These are phyloP conservation scores for Myotis brandtii DNA, from an alignment of 2,113 vertebrate genomes.

Conservation along the genomic window DNA sequence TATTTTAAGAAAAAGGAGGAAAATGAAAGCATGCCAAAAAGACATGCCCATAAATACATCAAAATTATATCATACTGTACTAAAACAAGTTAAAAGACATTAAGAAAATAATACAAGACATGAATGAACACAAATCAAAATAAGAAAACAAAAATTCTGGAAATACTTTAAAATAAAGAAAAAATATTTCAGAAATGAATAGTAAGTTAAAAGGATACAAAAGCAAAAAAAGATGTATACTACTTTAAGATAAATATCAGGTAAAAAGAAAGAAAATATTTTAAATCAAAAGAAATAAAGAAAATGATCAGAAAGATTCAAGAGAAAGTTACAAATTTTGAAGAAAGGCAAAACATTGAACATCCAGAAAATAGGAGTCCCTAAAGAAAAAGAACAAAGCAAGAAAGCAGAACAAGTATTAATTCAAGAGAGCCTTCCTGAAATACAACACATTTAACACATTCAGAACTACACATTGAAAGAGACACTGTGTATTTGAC, in stretches of 20 bases:
- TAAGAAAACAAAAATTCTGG: background rate
- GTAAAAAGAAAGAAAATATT: background rate
- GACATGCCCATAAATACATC: background rate
- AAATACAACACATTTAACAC: background rate
- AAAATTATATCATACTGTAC: background rate
- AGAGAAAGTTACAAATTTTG: background rate
- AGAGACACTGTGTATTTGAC: background rate
- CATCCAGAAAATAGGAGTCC: background rate
- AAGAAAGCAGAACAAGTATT: background rate
- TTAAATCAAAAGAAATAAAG: background rate
- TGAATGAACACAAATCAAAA: background rate
- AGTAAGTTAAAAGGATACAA: background rate
- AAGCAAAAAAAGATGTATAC: background rate
- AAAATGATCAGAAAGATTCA: background rate
- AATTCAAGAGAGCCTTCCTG: background rate
- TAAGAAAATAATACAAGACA: background rate
- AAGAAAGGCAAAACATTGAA: background rate
- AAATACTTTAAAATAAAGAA: background rate
- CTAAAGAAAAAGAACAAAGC: background rate
- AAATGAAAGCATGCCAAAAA: background rate
- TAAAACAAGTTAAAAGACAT: background rate
- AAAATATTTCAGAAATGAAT: conserved; percentile 16
- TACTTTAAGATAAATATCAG: background rate
- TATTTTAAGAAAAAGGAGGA: background rate
- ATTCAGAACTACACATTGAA: background rate